A percentile compares a stretch with the other conserved stretches of the same genome.
Evolutionary conservation across 1,140 invertebrate species (phyloP).

Genomic region (Leptinotarsa lineolata): DNA sequence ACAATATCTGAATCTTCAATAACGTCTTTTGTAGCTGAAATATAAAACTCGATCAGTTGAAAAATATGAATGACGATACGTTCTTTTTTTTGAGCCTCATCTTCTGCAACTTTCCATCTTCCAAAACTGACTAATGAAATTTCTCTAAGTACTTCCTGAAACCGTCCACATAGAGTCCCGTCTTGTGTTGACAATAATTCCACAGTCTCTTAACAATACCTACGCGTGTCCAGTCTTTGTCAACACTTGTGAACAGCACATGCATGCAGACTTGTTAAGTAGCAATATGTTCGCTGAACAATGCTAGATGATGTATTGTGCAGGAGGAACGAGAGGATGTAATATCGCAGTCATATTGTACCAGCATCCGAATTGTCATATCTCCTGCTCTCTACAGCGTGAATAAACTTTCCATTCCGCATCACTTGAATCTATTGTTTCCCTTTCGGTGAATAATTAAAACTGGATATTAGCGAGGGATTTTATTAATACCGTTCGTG

Average conservation of each 20-base stretch:
- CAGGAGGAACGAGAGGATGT: conserved; percentile 44
- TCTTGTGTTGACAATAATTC: conserved; percentile 2
- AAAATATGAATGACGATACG: no score
- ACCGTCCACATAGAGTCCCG: no score
- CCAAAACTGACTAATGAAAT: no score
- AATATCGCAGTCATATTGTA: conserved; percentile 46
- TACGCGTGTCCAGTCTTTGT: conserved; percentile 40
- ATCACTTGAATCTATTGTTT: conserved; percentile 35
- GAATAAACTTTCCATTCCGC: conserved; percentile 35
- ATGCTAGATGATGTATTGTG: conserved; percentile 45
- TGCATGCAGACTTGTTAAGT: conserved; percentile 43
- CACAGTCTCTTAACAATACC: conserved; percentile 34
- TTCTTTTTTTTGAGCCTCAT: no score
- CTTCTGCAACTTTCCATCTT: no score
- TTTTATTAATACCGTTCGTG: conserved; percentile 6
- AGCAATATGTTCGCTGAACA: conserved; percentile 46
- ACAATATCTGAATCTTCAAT: no score
- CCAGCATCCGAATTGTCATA: conserved; percentile 39
- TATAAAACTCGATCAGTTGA: no score
- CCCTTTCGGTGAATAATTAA: conserved; percentile 29
- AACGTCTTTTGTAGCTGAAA: no score
- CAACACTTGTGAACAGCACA: conserved; percentile 42
- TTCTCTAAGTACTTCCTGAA: no score
- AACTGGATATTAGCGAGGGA: conserved; percentile 24
- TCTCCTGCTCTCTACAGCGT: conserved; percentile 31